Evolutionary conservation across 2,888 invertebrate genomes (phyloP).

Genomic region (Tyria jacobaeae): DNA sequence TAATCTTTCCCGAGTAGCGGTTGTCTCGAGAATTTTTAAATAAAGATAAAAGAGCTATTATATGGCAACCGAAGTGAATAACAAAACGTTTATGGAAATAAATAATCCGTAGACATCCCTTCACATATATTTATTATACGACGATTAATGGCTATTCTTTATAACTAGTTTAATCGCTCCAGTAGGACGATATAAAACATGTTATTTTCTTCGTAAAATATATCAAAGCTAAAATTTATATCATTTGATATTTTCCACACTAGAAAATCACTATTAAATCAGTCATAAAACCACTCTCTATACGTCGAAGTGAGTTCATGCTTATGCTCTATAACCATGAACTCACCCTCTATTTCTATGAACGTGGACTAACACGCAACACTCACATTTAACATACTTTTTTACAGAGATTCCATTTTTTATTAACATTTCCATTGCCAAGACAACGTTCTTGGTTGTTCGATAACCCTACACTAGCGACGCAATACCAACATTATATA

Average conservation of each 20-base stretch:
- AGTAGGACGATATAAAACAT: too few species aligned
- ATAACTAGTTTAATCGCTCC: too few species aligned
- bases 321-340: neutral
- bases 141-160: too few species aligned
- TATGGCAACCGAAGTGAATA: too few species aligned
- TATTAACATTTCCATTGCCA: constrained; percentile 3
- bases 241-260: neutral
- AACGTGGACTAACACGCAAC: neutral
- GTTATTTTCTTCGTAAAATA: neutral
- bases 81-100: too few species aligned
- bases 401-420: constrained; percentile 12
- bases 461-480: constrained; percentile 24
- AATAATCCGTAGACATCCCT: too few species aligned
- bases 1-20: too few species aligned
- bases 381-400: neutral
- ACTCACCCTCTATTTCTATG: neutral
- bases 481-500: constrained; percentile 25
- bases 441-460: constrained; percentile 17
- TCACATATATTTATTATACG: too few species aligned
- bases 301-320: neutral
- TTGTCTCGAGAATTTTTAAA: too few species aligned
- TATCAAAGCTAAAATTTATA: neutral
- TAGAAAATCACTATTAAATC: neutral
- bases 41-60: too few species aligned
- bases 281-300: neutral